A percentile compares a stretch with the other conserved stretches of the same genome.
phyloP scores from a whole-genome alignment of 2,113 vertebrate species.

The Noctilio leporinus region DNA sequence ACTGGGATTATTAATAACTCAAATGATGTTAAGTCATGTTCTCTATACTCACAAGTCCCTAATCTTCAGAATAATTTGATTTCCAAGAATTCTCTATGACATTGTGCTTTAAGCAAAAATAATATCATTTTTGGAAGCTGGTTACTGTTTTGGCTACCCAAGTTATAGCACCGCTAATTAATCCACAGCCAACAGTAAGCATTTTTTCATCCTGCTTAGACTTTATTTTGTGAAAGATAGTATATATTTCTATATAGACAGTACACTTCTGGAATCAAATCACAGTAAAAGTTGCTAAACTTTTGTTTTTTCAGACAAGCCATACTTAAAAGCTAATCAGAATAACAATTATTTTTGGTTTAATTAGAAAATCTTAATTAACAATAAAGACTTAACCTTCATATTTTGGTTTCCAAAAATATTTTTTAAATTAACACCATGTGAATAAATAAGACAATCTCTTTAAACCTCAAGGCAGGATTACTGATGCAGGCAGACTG shows the following conservation, averaged over 20 bases:
- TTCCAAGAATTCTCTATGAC: slow-evolving; percentile 20
- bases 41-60: neutral
- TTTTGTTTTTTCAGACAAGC: slow-evolving; percentile 89
- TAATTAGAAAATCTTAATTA: slow-evolving; percentile 99
- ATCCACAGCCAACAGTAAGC: slow-evolving; percentile 66
- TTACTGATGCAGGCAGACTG: slow-evolving; percentile 97
- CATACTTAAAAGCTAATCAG: slow-evolving; percentile 94
- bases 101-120: slow-evolving; percentile 37
- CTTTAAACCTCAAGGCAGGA: slow-evolving; percentile 99
- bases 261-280: slow-evolving; percentile 77
- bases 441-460: slow-evolving; percentile 99
- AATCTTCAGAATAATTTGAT: slow-evolving; percentile 23
- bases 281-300: slow-evolving; percentile 78
- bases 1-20: slow-evolving; percentile 1
- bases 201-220: slow-evolving; percentile 71
- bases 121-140: slow-evolving; percentile 39
- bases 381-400: slow-evolving; percentile 98
- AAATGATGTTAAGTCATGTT: slow-evolving; percentile 2
- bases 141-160: slow-evolving; percentile 53
- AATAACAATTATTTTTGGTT: slow-evolving; percentile 97
- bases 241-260: slow-evolving; percentile 77
- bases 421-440: slow-evolving; percentile 86
- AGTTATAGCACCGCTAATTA: slow-evolving; percentile 57
- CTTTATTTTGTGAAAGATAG: slow-evolving; percentile 75
- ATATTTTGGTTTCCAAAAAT: slow-evolving; percentile 89